Conservation (phyloP, 2,113 vertebrate genomes). For the Corythaixoides concolor region DNA sequence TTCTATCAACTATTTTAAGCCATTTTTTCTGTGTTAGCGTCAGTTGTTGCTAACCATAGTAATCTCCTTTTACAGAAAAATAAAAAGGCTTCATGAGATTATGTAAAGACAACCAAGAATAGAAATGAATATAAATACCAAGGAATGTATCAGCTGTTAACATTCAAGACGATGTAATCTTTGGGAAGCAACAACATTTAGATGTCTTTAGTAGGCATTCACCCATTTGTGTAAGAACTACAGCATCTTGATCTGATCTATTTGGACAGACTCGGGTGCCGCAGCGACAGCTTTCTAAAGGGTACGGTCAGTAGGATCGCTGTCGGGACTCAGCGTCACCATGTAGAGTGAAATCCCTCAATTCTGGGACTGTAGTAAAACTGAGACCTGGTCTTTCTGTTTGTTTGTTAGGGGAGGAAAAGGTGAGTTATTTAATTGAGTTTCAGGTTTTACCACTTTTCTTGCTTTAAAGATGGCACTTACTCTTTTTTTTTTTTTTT, state of each 20-base stretch:
- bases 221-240: too few species aligned
- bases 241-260: fast-evolving
- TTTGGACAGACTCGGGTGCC: background rate
- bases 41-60: conserved; percentile 22
- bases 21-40: background rate
- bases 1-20: background rate
- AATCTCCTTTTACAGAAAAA: conserved; percentile 2
- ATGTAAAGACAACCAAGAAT: conserved; percentile 21
- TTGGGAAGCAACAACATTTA: background rate
- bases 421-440: background rate
- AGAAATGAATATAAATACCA: conserved; percentile 1
- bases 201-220: background rate
- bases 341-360: fast-evolving
- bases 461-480: background rate
- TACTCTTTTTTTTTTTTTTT: background rate
- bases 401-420: background rate
- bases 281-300: background rate
- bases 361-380: background rate
- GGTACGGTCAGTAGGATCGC: fast-evolving
- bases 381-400: background rate
- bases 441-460: background rate
- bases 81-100: background rate
- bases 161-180: background rate
- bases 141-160: background rate
- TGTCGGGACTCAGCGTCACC: background rate